Evolutionary conservation across 2,113 vertebrate genomes (phyloP).

Genomic region (Tauraco erythrolophus): DNA sequence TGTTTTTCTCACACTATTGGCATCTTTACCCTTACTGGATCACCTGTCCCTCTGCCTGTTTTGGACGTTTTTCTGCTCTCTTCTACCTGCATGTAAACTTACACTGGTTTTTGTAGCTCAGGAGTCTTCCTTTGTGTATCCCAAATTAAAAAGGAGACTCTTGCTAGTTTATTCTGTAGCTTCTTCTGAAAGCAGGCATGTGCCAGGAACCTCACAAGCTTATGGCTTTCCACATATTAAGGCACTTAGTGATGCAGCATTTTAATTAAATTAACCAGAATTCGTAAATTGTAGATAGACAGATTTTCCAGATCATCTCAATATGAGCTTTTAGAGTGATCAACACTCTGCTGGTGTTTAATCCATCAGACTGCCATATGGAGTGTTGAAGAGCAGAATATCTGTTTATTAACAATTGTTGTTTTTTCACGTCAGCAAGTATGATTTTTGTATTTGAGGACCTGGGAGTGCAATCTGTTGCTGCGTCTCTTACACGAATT

Average conservation of each 20-base stretch:
- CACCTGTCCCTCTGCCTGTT: background rate
- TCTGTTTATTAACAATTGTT: constrained; percentile 67
- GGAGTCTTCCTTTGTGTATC: background rate
- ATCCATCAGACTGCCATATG: constrained; percentile 64
- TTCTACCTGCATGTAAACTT: background rate
- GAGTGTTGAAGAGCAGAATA: constrained; percentile 56
- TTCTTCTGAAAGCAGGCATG: background rate
- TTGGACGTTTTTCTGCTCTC: background rate
- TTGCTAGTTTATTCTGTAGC: background rate
- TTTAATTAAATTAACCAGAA: constrained; percentile 72
- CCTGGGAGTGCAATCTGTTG: constrained; percentile 1
- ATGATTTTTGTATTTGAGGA: background rate
- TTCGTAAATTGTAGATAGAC: constrained; percentile 62
- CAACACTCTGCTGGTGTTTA: constrained; percentile 66
- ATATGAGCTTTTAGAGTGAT: constrained; percentile 63
- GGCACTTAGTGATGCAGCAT: constrained; percentile 65
- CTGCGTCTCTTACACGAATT: background rate
- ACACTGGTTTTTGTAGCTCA: background rate
- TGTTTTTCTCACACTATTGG: background rate
- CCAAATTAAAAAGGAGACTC: background rate
- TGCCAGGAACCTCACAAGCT: constrained; percentile 42
- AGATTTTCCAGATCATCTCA: constrained; percentile 70
- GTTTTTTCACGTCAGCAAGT: constrained; percentile 25
- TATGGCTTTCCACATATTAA: constrained; percentile 59
- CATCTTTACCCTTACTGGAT: background rate